Conservation (phyloP, 1,140 invertebrate species). For the Orchestia grillus region DNA sequence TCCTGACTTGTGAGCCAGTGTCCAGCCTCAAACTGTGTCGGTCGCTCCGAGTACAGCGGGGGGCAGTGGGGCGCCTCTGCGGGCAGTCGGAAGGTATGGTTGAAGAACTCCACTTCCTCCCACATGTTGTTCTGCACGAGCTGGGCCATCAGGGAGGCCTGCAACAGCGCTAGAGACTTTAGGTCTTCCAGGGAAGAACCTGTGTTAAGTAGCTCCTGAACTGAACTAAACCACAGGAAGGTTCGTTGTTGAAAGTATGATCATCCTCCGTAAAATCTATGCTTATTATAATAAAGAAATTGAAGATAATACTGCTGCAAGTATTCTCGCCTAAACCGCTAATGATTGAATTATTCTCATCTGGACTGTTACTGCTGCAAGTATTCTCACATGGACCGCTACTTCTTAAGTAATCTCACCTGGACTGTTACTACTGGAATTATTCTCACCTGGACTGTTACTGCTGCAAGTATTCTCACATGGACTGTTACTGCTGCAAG, state of each 20-base stretch:
- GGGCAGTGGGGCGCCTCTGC: background rate
- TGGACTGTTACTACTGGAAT: background rate
- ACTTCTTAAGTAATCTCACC: background rate
- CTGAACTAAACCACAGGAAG: background rate
- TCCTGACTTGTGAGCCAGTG: background rate
- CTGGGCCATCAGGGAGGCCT: slow-evolving; percentile 36
- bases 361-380: background rate
- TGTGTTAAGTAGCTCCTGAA: background rate
- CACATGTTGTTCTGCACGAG: background rate
- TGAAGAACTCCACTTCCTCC: slow-evolving; percentile 36
- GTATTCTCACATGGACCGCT: background rate
- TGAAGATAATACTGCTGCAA: too few relatives aligned
- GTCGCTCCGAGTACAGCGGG: background rate
- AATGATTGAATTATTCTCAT: background rate
- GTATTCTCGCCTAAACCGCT: background rate
- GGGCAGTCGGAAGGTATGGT: slow-evolving; percentile 20
- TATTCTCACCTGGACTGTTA: background rate
- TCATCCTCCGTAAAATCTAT: too few relatives aligned
- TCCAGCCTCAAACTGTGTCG: background rate
- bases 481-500: background rate
- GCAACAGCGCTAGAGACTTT: background rate
- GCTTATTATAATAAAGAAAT: too few relatives aligned
- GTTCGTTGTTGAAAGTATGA: too few relatives aligned
- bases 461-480: background rate
- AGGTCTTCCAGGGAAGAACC: background rate